Evolutionary conservation across 2,888 invertebrate genomes (phyloP).

Genomic region (Thysanoteuthis rhombus): DNA sequence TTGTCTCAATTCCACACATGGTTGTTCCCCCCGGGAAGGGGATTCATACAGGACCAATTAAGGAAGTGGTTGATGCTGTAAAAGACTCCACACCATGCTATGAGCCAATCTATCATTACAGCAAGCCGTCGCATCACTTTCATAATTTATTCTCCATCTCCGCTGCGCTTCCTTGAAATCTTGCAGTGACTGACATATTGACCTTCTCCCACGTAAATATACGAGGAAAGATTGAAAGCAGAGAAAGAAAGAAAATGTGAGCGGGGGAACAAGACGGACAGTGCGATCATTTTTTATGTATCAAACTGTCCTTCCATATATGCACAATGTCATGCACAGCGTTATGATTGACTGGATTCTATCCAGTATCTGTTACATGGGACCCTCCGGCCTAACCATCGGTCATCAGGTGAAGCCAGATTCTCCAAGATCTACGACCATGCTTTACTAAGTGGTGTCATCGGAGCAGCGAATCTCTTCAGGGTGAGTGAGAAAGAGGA

Average conservation of each 20-base stretch:
- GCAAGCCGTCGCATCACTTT: too few species aligned
- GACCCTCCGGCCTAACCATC: background rate
- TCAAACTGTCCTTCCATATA: background rate
- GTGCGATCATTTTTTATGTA: background rate
- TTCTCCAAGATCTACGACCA: background rate
- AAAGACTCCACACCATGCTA: too few species aligned
- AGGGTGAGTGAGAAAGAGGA: background rate
- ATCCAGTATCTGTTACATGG: background rate
- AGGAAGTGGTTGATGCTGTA: too few species aligned
- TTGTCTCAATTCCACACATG: too few species aligned
- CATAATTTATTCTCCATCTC: too few species aligned
- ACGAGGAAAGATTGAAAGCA: too few species aligned
- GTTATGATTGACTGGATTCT: background rate
- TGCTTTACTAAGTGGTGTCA: background rate
- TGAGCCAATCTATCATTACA: too few species aligned
- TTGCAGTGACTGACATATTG: too few species aligned
- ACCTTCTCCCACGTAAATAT: too few species aligned
- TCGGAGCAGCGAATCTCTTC: background rate
- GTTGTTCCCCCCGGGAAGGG: too few species aligned
- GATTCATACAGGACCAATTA: too few species aligned
- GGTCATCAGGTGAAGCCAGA: background rate
- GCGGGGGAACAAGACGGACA: background rate
- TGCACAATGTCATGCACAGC: background rate
- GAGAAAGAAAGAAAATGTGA: background rate
- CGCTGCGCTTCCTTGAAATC: too few species aligned